These are phyloP conservation scores for Oreohelix idahoensis DNA, from an alignment of 1,140 invertebrate species.

Conservation along the genomic window DNA sequence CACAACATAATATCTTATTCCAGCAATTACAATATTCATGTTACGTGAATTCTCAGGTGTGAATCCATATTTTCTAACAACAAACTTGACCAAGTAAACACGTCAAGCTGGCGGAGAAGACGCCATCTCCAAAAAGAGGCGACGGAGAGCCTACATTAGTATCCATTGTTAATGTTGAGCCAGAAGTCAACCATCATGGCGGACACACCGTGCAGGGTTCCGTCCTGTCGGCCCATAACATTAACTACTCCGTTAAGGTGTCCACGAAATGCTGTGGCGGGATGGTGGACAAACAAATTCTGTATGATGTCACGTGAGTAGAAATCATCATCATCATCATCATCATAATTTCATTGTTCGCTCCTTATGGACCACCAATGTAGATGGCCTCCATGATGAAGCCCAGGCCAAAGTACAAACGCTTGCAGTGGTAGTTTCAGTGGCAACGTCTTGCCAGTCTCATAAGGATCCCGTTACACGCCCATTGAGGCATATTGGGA, in stretches of 20 bases:
- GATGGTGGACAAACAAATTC: slow-evolving; percentile 23
- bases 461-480: no score
- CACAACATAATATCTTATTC: no score
- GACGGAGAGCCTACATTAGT: neutral
- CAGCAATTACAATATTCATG: no score
- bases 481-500: no score
- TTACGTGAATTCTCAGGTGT: neutral
- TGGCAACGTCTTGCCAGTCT: no score
- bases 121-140: neutral
- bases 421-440: no score
- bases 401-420: no score
- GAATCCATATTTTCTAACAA: neutral
- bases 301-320: slow-evolving; percentile 25
- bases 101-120: neutral
- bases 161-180: neutral
- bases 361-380: no score
- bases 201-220: neutral
- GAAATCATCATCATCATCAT: neutral
- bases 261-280: neutral
- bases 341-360: no score
- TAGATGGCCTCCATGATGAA: no score
- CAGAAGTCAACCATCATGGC: neutral
- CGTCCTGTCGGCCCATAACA: slow-evolving; percentile 30
- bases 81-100: neutral
- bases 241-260: slow-evolving; percentile 14